phyloP scores from a whole-genome alignment of 2,888 invertebrate genomes.

The Caenorhabditis sinica region DNA sequence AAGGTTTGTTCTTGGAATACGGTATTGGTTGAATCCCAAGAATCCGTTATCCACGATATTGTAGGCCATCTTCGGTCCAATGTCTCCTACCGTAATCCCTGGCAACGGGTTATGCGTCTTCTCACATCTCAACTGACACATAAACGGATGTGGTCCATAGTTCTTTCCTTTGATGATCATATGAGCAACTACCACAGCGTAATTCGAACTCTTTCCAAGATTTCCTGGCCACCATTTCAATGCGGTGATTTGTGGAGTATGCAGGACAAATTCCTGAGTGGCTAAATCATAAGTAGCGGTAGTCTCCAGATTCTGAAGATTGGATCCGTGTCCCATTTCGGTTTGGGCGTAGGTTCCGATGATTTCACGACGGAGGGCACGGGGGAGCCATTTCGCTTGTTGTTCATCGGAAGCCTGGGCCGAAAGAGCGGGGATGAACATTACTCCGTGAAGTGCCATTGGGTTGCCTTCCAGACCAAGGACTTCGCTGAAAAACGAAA shows the following conservation, averaged over 20 bases:
- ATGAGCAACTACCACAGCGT: slow-evolving; percentile 94
- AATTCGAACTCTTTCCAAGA: slow-evolving; percentile 90
- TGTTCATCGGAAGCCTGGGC: slow-evolving; percentile 73
- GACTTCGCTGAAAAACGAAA: slow-evolving; percentile 68
- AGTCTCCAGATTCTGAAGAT: slow-evolving; percentile 94
- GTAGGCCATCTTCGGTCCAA: slow-evolving; percentile 95
- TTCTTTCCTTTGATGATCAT: slow-evolving; percentile 91
- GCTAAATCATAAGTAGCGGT: slow-evolving; percentile 92
- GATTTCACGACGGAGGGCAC: slow-evolving; percentile 86
- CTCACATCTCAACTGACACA: slow-evolving; percentile 93
- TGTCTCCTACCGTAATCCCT: slow-evolving; percentile 94
- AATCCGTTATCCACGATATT: slow-evolving; percentile 95
- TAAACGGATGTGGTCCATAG: slow-evolving; percentile 90
- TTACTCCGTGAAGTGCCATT: slow-evolving; percentile 72
- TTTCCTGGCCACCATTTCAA: slow-evolving; percentile 84
- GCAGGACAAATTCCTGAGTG: slow-evolving; percentile 91
- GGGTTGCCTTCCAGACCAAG: slow-evolving; percentile 75
- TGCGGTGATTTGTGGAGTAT: slow-evolving; percentile 92
- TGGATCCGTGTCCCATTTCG: slow-evolving; percentile 91
- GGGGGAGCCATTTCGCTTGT: slow-evolving; percentile 66
- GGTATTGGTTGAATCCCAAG: slow-evolving; percentile 91
- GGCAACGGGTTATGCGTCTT: slow-evolving; percentile 90
- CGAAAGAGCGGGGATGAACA: slow-evolving; percentile 75
- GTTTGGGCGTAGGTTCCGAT: slow-evolving; percentile 98
- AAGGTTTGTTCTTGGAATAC: slow-evolving; percentile 93